Conservation (phyloP, 2,113 vertebrate species). For the Sus scrofa region DNA sequence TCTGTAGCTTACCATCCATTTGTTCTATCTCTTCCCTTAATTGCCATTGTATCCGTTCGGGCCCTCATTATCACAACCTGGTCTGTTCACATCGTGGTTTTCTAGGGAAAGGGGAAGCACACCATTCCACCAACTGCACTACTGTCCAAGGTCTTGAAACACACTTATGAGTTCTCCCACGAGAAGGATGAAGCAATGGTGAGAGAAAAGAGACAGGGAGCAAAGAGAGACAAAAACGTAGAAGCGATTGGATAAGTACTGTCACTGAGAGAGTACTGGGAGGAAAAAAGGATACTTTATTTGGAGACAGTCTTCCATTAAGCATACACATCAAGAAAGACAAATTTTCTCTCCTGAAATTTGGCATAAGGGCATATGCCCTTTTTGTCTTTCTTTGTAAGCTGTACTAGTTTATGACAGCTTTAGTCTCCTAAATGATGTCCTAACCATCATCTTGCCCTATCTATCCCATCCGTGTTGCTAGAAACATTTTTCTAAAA, state of each 20-base stretch:
- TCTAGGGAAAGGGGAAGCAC: background rate
- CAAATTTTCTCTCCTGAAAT: background rate
- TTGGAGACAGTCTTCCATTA: slow-evolving; percentile 11
- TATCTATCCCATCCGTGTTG: background rate
- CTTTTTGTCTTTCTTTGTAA: background rate
- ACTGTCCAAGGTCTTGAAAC: background rate
- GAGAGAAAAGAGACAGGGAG: background rate
- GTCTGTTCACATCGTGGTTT: background rate
- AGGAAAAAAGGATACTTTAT: background rate
- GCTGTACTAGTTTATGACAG: background rate
- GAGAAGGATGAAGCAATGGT: background rate
- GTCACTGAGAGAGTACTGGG: background rate
- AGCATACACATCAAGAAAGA: background rate
- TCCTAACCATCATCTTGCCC: background rate
- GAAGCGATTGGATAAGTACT: background rate
- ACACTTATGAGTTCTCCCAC: background rate
- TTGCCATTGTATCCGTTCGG: background rate
- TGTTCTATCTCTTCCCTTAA: background rate
- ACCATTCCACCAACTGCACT: background rate
- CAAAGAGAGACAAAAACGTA: background rate
- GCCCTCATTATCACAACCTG: background rate
- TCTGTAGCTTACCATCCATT: background rate
- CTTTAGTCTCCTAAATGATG: background rate
- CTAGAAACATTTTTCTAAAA: background rate
- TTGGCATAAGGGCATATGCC: background rate